Evolutionary conservation across 2,113 vertebrate species (phyloP), one percentile per base, ranked within the genome.

Genomic region (Lepidothrix coronata): DNA sequence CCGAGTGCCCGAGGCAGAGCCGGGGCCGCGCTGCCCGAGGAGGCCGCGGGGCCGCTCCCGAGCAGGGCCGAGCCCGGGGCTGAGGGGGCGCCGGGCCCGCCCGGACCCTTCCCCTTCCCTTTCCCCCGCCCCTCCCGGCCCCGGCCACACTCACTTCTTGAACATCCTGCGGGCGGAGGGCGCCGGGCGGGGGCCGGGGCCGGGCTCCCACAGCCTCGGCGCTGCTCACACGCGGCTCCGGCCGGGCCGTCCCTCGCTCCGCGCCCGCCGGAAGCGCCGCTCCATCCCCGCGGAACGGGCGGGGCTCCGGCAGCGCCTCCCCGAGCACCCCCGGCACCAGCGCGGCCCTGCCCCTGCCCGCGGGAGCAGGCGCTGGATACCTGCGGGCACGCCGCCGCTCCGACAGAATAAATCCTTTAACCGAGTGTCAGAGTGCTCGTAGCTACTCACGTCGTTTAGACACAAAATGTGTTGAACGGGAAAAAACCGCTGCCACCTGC

Each of bases 141-240:
- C 55, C 25, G 3, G 37, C n/a, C 20, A 3, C 78, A 91, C 95
- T 95, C 79, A 96, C 96, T 96, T 97, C 59, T 97, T 97, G 82
- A 97, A 96, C 96, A 96, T 96, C 94, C 82, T 96, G 95, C 71
- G 93, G 81, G 30, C 55, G 55, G 75, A 13, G 67, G 81, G 33
- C 46, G 41, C 63, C 72, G 67, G 85, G 57, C 39, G 49, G 55
- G 43, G 25, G 43, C 35, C 63, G 67, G 66, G 61, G 73, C 77
- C 52, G 54, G 68, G 65, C 84, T 55, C 55, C 82, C 89, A 81
- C 81, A 3, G 74, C 71, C 74, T 81, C 85, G 58, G 79, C 67
- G 59, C 70, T 77, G 48, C 76, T 85, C 95, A 49, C 92, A 92
- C 94, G 92, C 82, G 96, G 92, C 93, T 77, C 27, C 93, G 33